These are phyloP conservation scores for Microcebus tavaratra DNA, from an alignment of 2,113 vertebrate species.

Conservation along the genomic window DNA sequence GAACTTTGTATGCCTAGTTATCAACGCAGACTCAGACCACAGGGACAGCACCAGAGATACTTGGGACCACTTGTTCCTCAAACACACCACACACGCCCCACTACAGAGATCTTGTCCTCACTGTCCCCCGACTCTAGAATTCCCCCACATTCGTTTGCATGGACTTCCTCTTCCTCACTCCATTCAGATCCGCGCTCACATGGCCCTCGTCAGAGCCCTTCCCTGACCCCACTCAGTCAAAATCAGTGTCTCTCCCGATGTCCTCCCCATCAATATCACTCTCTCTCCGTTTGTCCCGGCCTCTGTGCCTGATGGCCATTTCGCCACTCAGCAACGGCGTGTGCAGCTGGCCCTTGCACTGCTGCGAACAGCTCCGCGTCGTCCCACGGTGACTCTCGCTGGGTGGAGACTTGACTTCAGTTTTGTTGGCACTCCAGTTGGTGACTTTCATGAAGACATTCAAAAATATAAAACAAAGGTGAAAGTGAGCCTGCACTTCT, in stretches of 20 bases:
- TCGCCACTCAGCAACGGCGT: accelerated
- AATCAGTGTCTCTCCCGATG: neutral
- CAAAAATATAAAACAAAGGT: neutral
- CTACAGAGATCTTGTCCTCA: neutral
- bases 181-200: neutral
- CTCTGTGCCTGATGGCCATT: neutral
- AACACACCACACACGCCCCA: accelerated
- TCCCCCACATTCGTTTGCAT: too few relatives aligned
- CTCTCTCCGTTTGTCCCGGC: accelerated
- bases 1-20: neutral
- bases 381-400: accelerated
- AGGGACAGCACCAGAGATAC: neutral
- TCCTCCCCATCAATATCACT: too few relatives aligned
- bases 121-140: neutral
- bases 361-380: accelerated
- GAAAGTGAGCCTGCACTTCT: neutral
- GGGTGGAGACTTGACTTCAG: neutral
- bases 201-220: neutral
- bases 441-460: neutral
- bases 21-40: neutral
- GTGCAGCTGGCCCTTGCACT: accelerated
- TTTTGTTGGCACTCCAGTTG: neutral
- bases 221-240: accelerated
- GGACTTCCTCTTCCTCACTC: neutral
- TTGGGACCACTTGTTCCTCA: neutral